Conservation (phyloP, 2,888 invertebrate genomes). For the Dichetophora obliterata region DNA sequence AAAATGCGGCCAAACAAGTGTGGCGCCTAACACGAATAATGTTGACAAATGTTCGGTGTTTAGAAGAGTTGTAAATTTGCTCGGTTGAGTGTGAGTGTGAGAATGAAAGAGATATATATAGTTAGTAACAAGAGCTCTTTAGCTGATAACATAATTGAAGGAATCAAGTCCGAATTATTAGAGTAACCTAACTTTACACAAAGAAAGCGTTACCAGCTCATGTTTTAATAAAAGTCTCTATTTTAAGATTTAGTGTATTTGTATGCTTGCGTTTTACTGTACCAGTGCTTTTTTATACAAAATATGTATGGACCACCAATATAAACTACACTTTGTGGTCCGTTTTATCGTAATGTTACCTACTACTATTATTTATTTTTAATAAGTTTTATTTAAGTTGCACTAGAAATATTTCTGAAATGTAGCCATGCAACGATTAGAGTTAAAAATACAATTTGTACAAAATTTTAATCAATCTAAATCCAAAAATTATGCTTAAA, state of each 20-base stretch:
- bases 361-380: conserved; percentile 9
- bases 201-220: neutral
- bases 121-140: neutral
- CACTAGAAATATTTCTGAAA: conserved; percentile 1
- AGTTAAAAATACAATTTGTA: conserved; percentile 4
- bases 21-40: conserved; percentile 94
- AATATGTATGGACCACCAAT: neutral
- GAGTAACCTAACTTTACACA: neutral
- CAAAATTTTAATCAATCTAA: conserved; percentile 15
- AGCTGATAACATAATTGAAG: conserved; percentile 40
- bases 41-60: conserved; percentile 89
- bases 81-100: conserved; percentile 7
- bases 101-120: neutral
- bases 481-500: conserved; percentile 36
- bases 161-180: conserved; percentile 28
- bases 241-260: neutral
- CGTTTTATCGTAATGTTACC: neutral
- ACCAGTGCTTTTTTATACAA: conserved; percentile 38
- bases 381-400: neutral
- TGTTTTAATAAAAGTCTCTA: neutral
- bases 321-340: neutral
- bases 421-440: conserved; percentile 22
- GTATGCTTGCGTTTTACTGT: neutral
- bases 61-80: conserved; percentile 84
- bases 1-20: conserved; percentile 93